Conservation (phyloP, 2,113 vertebrate genomes). For the Aphelocoma coerulescens region DNA sequence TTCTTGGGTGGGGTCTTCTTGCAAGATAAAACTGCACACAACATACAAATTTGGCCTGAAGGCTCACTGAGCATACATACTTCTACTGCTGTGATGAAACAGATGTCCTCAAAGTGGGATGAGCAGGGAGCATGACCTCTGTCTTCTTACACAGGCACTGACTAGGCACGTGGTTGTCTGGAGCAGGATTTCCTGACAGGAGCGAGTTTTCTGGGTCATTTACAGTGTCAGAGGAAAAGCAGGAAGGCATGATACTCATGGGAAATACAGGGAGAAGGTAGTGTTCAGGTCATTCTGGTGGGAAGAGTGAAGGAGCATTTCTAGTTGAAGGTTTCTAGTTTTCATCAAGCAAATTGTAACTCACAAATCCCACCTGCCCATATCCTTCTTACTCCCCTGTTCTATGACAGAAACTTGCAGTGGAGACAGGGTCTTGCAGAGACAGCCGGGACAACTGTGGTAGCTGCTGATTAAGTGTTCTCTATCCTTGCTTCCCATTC, state of each 20-base stretch:
- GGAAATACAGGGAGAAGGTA: neutral
- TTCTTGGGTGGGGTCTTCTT: neutral
- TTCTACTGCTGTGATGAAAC: neutral
- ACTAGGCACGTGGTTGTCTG: fast-evolving
- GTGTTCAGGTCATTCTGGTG: neutral
- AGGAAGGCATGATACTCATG: neutral
- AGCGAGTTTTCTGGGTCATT: neutral
- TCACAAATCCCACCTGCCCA: neutral
- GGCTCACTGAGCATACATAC: neutral
- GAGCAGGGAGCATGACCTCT: neutral
- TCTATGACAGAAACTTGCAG: neutral
- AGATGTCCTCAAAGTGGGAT: neutral
- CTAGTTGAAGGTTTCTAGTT: neutral
- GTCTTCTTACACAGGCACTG: neutral
- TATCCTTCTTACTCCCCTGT: neutral
- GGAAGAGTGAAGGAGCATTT: neutral
- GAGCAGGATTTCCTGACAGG: neutral
- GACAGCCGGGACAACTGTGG: neutral
- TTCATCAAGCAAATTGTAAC: neutral
- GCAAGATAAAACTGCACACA: neutral
- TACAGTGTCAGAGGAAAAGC: neutral
- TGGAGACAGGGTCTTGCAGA: neutral
- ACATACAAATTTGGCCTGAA: neutral
- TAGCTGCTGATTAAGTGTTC: neutral
- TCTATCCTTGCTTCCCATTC: neutral